Percentiles rank a stretch among this genome's conserved stretches.
Conservation (phyloP, 2,113 vertebrate species). For the western clawed frog (Xenopus tropicalis) region UCB_Xtro_10.0 CM004447.2:14918501-14919000, state of each 20-base stretch:
- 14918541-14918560: slow-evolving; percentile 77
- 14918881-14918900: slow-evolving; percentile 94
- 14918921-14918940: slow-evolving; percentile 94
- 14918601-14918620: background rate
- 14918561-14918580: slow-evolving; percentile 43
- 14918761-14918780: slow-evolving; percentile 90
- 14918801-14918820: slow-evolving; percentile 85
- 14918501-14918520: slow-evolving; percentile 94
- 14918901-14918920: slow-evolving; percentile 86
- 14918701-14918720: slow-evolving; percentile 42
- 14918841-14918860: slow-evolving; percentile 98
- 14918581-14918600: slow-evolving; percentile 9
- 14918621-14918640: background rate
- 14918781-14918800: slow-evolving; percentile 94
- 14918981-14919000: slow-evolving; percentile 95
- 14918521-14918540: slow-evolving; percentile 96
- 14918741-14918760: slow-evolving; percentile 83
- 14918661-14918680: slow-evolving; percentile 14
- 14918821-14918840: slow-evolving; percentile 96
- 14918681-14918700: background rate
- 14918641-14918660: too few relatives aligned
- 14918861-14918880: slow-evolving; percentile 91
- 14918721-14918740: slow-evolving; percentile 70
- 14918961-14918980: slow-evolving; percentile 95
- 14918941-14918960: slow-evolving; percentile 98